Percentiles rank a stretch among this genome's conserved stretches.
These are phyloP conservation scores for Formica aserva DNA, from an alignment of 2,888 invertebrate species.

Conservation along the genomic window DNA sequence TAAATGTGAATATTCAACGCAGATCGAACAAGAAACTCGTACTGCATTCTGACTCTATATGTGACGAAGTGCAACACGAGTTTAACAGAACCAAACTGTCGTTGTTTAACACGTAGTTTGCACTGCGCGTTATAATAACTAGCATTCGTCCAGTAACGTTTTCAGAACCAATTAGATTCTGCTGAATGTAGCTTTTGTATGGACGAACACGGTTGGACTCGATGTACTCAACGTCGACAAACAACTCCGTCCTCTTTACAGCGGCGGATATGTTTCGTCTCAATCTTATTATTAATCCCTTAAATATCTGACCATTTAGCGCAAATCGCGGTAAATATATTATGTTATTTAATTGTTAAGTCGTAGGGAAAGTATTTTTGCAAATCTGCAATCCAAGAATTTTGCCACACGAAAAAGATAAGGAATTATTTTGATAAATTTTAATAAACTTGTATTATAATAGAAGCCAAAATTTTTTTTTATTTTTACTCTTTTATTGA, in stretches of 20 bases:
- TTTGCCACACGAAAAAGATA: not conserved
- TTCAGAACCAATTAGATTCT: constrained; percentile 36
- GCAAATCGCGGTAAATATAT: constrained; percentile 15
- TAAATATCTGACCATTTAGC: constrained; percentile 9
- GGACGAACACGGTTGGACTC: not conserved
- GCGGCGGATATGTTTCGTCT: not conserved
- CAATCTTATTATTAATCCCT: constrained; percentile 26
- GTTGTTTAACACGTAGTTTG: constrained; percentile 11
- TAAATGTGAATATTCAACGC: not conserved
- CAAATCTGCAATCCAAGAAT: not conserved
- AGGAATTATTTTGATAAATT: not conserved
- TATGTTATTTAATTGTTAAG: constrained; percentile 23
- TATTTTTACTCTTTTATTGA: not conserved
- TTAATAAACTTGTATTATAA: not conserved
- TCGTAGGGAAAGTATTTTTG: not conserved
- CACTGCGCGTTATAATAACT: not conserved
- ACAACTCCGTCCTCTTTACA: not conserved
- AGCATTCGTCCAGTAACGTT: not conserved
- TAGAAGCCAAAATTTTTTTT: not conserved
- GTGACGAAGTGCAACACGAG: not conserved
- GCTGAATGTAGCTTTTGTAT: not conserved
- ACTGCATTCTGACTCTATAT: not conserved
- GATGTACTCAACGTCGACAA: not conserved
- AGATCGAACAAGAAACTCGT: not conserved
- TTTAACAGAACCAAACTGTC: constrained; percentile 1